Evolutionary conservation across 2,797 vertebrate genomes (phyloP), one percentile per base, ranked within the genome.

Genomic region (Parauchenoglanis punctatus): DNA sequence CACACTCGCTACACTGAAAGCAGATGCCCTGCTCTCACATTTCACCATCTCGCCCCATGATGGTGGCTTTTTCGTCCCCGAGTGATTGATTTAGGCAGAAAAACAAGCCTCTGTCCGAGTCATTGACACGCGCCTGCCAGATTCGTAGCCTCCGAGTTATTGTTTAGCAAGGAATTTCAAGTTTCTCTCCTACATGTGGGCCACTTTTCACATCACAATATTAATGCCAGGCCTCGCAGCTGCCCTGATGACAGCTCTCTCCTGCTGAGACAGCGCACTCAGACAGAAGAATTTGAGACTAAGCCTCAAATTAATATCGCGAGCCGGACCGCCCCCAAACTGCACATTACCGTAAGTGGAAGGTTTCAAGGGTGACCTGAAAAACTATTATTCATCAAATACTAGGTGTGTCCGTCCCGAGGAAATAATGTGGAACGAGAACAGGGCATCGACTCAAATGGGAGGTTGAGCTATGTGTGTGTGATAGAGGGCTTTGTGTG

Each of bases 151-250:
- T 94, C 91, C 91, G 49, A 89, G 94, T 90, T 91, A 95, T 93
- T 89, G 90, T 91, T 86, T 91, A 83, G 94, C 91, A 91, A 92
- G 94, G 94, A 95, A 95, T 95, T 94, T 95, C 93, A 94, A 94
- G 93, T 96, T 95, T 95, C 93, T 93, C 89, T 94, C 91, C 91
- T 92, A 95, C 94, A 94, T 94, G 93, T 91, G 93, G 92, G 90
- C 91, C 93, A 93, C 93, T 93, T 95, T 95, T 96, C 94, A 95
- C 96, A 94, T 92, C 17, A 89, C 91, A 90, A 93, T 94, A 95
- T 93, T 92, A 95, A 92, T 87, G 90, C 90, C 87, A 17, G 90
- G 87, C 87, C 89, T 90, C 90, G 91, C 92, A 84, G 81, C 93
- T 91, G 92, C 92, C 92, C 92, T 85, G 83, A 85, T 87, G 87